A percentile compares a stretch with the other conserved stretches of the same genome.
Conservation (phyloP, 2,797 vertebrate genomes). For the Cacajao melanocephalus region DNA sequence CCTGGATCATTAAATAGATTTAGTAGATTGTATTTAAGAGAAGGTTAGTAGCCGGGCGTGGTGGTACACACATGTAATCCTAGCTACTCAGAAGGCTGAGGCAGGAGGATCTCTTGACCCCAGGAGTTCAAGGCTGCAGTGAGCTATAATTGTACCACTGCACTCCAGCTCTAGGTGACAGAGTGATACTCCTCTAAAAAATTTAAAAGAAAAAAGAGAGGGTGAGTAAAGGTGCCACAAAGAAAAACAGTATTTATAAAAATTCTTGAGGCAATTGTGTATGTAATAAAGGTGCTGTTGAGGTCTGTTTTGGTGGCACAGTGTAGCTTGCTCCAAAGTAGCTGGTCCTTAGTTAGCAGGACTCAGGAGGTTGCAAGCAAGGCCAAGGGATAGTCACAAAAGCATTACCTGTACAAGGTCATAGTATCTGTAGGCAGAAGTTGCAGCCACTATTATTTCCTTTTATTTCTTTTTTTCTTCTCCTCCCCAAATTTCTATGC, state of each 20-base stretch:
- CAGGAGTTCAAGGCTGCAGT: neutral
- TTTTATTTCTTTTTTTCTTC: neutral
- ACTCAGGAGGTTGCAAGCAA: neutral
- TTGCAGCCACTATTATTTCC: neutral
- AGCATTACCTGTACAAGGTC: neutral
- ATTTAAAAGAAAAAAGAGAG: neutral
- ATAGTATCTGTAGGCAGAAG: neutral
- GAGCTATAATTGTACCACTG: neutral
- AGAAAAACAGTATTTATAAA: neutral
- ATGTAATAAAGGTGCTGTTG: neutral
- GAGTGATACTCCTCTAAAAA: neutral
- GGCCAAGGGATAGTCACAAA: neutral
- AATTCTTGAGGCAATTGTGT: neutral
- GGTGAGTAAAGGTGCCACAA: neutral
- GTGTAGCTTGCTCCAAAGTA: neutral
- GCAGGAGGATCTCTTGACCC: neutral
- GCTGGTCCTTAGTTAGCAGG: neutral
- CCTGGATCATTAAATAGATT: neutral
- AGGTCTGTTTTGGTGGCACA: neutral
- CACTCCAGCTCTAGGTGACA: neutral
- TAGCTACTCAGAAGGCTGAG: neutral
- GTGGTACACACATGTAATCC: neutral
- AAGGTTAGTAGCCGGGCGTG: neutral
- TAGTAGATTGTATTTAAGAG: neutral
- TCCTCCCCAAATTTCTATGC: neutral